phyloP scores from a whole-genome alignment of 2,888 invertebrate species.

The Alviniconcha strummeri region DNA sequence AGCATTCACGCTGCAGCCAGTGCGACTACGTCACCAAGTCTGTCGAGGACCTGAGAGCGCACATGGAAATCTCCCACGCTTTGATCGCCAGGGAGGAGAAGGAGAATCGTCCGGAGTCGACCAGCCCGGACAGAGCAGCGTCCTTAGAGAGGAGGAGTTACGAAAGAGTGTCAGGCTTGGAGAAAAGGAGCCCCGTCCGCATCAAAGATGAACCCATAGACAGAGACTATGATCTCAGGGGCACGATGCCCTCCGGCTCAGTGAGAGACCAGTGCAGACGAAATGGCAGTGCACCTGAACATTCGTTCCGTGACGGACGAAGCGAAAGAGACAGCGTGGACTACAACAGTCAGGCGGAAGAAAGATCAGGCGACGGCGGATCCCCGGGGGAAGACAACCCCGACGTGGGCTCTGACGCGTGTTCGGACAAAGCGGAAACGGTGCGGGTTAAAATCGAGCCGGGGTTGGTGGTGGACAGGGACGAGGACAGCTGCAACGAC shows the following conservation, averaged over 20 bases:
- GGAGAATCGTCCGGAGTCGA: slow-evolving; percentile 23
- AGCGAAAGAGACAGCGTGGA: not conserved
- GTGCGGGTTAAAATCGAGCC: slow-evolving; percentile 15
- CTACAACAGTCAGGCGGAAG: not conserved
- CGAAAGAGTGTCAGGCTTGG: not conserved
- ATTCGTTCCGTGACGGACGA: not conserved
- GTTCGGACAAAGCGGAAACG: not conserved
- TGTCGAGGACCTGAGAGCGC: slow-evolving; percentile 56
- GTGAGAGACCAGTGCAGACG: not conserved
- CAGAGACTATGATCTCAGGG: slow-evolving; percentile 28
- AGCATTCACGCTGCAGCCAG: slow-evolving; percentile 57
- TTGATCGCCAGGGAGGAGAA: slow-evolving; percentile 28
- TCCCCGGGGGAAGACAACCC: not conserved
- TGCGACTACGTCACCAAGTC: slow-evolving; percentile 60
- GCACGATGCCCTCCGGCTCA: not conserved
- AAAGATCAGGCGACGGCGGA: not conserved
- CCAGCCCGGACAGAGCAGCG: slow-evolving; percentile 11
- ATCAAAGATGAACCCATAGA: slow-evolving; percentile 39
- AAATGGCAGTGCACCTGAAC: not conserved
- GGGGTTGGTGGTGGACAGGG: slow-evolving; percentile 12
- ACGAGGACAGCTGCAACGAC: slow-evolving; percentile 24
- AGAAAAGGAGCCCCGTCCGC: slow-evolving; percentile 5
- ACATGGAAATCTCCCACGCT: slow-evolving; percentile 50
- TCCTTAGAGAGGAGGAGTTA: not conserved
- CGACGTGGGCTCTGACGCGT: not conserved